Evolutionary conservation across 2,797 vertebrate species (phyloP).

Genomic region (Tenualosa thibaudeaui): DNA sequence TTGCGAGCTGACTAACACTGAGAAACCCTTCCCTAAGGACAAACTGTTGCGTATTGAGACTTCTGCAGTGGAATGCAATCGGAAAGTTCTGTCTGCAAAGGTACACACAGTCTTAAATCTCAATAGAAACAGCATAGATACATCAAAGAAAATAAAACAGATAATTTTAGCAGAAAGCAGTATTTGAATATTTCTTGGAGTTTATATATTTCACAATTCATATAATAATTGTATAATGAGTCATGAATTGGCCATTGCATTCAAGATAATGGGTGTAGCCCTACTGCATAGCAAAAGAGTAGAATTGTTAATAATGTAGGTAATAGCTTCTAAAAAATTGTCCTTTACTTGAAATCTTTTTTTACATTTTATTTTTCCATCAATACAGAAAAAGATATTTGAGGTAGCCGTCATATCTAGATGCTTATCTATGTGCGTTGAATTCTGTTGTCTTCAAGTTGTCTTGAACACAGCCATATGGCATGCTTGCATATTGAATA

Average conservation of each 20-base stretch:
- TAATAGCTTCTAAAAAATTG: too few species aligned
- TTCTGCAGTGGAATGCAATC: conserved; percentile 54
- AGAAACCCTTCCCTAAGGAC: conserved; percentile 60
- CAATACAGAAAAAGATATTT: too few species aligned
- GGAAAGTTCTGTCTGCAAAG: conserved; percentile 50
- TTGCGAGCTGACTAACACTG: conserved; percentile 62
- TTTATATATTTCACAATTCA: too few species aligned
- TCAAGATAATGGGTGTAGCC: too few species aligned
- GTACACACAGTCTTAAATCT: conserved; percentile 45
- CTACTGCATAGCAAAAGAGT: too few species aligned
- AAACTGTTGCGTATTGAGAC: conserved; percentile 51
- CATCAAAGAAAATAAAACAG: not conserved
- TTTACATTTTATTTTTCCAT: not conserved
- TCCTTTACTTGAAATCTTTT: not conserved
- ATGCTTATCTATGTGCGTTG: too few species aligned
- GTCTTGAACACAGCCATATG: too few species aligned
- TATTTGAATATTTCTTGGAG: not conserved
- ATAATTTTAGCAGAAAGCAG: not conserved
- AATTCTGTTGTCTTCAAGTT: too few species aligned
- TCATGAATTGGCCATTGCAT: too few species aligned
- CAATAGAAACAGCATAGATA: not conserved
- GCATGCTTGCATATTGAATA: too few species aligned
- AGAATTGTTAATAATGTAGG: not conserved
- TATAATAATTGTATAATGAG: too few species aligned
- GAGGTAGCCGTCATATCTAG: too few species aligned